These are phyloP conservation scores for Holothuria leucospilota DNA, from an alignment of 53 echinoderm and acorn worm species.

Conservation along the genomic window DNA sequence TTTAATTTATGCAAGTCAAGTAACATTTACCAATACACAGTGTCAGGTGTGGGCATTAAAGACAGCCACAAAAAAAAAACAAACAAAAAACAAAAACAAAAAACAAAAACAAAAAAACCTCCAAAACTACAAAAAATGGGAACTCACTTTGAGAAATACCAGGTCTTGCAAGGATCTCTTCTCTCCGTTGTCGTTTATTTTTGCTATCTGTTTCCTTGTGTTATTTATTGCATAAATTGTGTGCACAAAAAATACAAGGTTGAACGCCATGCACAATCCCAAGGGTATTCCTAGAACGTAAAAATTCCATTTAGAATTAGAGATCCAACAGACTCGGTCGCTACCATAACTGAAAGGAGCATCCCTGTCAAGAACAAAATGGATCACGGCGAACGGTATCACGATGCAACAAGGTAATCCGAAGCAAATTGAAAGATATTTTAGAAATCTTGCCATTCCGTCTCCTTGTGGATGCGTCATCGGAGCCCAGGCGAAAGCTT, in stretches of 20 bases:
- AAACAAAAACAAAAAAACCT: no score
- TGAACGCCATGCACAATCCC: slow-evolving; percentile 1
- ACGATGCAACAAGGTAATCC: slow-evolving; percentile 2
- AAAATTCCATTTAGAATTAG: background rate
- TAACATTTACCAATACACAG: no score
- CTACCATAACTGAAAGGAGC: slow-evolving; percentile 3
- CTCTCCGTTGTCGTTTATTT: slow-evolving; percentile 1
- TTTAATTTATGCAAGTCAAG: no score
- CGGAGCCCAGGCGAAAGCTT: slow-evolving; percentile 19
- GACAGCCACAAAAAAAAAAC: no score
- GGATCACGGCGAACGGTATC: background rate
- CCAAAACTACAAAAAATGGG: background rate
- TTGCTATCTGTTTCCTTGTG: slow-evolving; percentile 2
- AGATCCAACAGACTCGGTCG: slow-evolving; percentile 3
- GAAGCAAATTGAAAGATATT: background rate
- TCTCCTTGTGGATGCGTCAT: slow-evolving; percentile 3
- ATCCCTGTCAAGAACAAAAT: background rate
- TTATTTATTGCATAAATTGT: background rate
- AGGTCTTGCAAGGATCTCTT: slow-evolving; percentile 4
- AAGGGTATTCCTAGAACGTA: slow-evolving; percentile 16
- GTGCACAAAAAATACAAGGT: slow-evolving; percentile 5
- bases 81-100: no score
- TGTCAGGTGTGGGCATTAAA: no score
- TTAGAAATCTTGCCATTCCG: background rate
- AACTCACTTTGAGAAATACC: slow-evolving; percentile 9